Evolutionary conservation across 1,140 invertebrate genomes (phyloP), one percentile per base, ranked within the genome.

Genomic region (Trissolcus basalis): DNA sequence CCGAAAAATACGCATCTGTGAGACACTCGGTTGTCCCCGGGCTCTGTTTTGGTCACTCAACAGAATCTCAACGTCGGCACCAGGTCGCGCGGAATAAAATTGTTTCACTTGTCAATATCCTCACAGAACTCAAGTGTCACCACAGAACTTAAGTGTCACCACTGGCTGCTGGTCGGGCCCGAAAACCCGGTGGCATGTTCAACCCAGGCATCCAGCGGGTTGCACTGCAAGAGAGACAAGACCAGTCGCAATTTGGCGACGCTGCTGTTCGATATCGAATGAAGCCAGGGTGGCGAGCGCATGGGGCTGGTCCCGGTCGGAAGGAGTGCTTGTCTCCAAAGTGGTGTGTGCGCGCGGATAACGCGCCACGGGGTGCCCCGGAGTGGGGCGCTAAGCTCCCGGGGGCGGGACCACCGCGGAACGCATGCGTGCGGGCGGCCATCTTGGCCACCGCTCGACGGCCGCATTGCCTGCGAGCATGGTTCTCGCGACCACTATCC

Each of bases 371-470:
- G 60, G 72, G 72, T 27, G 41, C 19, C 16, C 35, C 43, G 35
- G 43, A 49, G 44, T 32, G 51, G 60, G 50, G 1, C 41, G 60
- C 59, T 61, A 35, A 68, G 39, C 72, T 68, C 39, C 60, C 60
- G 56, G 70, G 73, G 85, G 85, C 82, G 83, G 85, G 77, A 84
- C 61, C 39, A 55, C 35, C 36, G 35, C 59, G 54, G 72, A 51
- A 79, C 84, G 83, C 85, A 54, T 80, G 82, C 84, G 82, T 74
- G 49, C 49, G 56, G 53, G 79, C 86, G 82, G 86, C 86, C 85
- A 86, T 87, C 84, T 85, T 86, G 81, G 69, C 53, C 64, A 32
- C 7, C 19, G 19, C 19, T 27, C 19, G 2, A 27, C 19, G 19
- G 19, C 54, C 60, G 58, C 48, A 44, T 48, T 56, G 51, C 51